Base-by-base conservation (phyloP, 2,113 vertebrate genomes). In the Epinephelus fuscoguttatus region DNA sequence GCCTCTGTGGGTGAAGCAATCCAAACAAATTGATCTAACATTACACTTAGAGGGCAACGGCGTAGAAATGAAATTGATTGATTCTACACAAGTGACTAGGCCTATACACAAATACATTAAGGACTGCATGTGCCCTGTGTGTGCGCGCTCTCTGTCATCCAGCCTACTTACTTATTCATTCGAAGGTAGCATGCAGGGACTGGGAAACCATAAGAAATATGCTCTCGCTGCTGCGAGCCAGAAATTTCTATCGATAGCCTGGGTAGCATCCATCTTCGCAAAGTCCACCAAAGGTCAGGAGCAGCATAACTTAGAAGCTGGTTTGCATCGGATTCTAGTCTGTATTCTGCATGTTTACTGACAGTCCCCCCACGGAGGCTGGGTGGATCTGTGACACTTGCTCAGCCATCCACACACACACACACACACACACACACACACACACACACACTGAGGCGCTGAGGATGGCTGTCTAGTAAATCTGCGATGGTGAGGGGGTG, bases 211-310 rank as follows among this genome's bases (percentile, higher is more conserved):
- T 69, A 88, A 91, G 84, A 86, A 91, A 93, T 90, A 89, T 88
- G 86, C 78, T 82, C 59, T 25, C 25, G 76, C 82, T 81, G 84
- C 91, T 89, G 75, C 73, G 56, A 70, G 86, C 78, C 89, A 89
- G 80, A 88, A 90, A 80, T 81, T 90, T 88, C 82, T 86, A 91
- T 93, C 89, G 87, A 92, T 91, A 90, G 85, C 84, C 82, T 5
- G 89, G 82, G 85, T 74, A 87, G 88, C 92, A 94, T 94, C 93
- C 90, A 82, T 94, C 92, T 94, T 93, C 72, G 73, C 86, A 86
- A 92, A 93, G 92, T 90, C 91, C 93, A 91, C 85, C 92, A 93
- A 93, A 94, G 93, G 93, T 93, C 93, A 92, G 66, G 4, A 55
- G 75, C 80, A 62, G 92, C 91, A 93, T 92, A 91, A 92, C 84